These are phyloP conservation scores for Calephelis nemesis DNA, from an alignment of 1,140 invertebrate genomes.

Conservation along the genomic window DNA sequence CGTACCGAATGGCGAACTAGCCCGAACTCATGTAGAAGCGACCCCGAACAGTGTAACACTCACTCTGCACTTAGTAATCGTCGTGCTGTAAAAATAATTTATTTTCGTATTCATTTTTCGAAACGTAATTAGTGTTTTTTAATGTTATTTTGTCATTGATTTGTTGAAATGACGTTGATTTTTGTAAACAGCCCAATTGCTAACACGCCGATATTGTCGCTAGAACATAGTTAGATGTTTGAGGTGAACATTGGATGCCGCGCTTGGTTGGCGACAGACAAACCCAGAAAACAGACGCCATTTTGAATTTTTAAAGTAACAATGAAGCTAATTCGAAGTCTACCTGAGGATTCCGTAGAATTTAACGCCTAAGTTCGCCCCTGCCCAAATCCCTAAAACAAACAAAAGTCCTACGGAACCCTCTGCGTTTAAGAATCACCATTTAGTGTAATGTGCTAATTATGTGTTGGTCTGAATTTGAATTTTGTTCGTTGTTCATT, in stretches of 20 bases:
- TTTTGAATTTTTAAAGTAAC: slow-evolving; percentile 28
- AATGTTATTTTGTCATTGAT: slow-evolving; percentile 73
- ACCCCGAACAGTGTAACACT: slow-evolving; percentile 56
- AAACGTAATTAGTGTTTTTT: slow-evolving; percentile 74
- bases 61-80: slow-evolving; percentile 77
- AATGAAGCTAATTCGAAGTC: slow-evolving; percentile 42
- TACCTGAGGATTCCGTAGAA: slow-evolving; percentile 65
- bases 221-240: slow-evolving; percentile 39
- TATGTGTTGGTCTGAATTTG: slow-evolving; percentile 77
- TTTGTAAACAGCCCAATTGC: slow-evolving; percentile 63
- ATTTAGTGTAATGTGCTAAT: slow-evolving; percentile 78
- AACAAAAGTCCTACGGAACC: slow-evolving; percentile 57
- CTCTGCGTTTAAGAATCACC: slow-evolving; percentile 52
- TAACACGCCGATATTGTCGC: slow-evolving; percentile 52
- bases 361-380: slow-evolving; percentile 38
- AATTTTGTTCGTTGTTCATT: slow-evolving; percentile 75
- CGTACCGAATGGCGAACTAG: slow-evolving; percentile 40
- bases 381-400: slow-evolving; percentile 38
- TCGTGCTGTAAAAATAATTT: slow-evolving; percentile 75
- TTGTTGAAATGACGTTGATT: slow-evolving; percentile 62
- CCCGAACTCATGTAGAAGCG: slow-evolving; percentile 51
- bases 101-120: slow-evolving; percentile 69
- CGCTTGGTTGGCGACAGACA: slow-evolving; percentile 38
- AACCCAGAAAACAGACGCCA: slow-evolving; percentile 26
- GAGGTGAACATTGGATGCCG: slow-evolving; percentile 48